These are phyloP conservation scores for Anolis apletophallus DNA, from an alignment of 2,797 vertebrate species.

Conservation along the genomic window DNA sequence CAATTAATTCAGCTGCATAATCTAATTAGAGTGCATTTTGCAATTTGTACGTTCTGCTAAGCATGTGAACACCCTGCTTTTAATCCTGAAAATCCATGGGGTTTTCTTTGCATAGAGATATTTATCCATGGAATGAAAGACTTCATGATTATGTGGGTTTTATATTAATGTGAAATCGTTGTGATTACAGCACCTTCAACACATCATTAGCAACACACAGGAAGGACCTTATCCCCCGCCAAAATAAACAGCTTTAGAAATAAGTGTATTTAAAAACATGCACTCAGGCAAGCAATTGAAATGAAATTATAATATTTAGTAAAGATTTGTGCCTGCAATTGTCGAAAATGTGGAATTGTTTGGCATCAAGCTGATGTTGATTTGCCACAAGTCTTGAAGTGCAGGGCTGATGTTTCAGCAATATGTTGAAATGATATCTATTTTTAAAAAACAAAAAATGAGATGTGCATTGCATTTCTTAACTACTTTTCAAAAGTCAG, in stretches of 20 bases:
- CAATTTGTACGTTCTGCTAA: neutral
- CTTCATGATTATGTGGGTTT: constrained; percentile 11
- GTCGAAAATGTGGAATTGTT: constrained; percentile 8
- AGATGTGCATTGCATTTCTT: neutral
- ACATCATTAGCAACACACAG: constrained; percentile 6
- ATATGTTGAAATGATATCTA: neutral
- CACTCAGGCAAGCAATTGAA: neutral
- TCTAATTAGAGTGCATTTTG: neutral
- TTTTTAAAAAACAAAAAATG: neutral
- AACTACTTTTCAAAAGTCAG: neutral
- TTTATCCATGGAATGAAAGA: constrained; percentile 7
- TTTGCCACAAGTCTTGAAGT: neutral
- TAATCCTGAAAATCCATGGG: constrained; percentile 8
- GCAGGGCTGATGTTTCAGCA: neutral
- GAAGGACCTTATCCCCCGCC: neutral
- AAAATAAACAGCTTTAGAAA: neutral
- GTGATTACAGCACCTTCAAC: constrained; percentile 13
- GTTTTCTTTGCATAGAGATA: neutral
- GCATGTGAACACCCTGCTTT: constrained; percentile 2
- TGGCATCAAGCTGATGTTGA: neutral
- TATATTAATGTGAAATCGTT: constrained; percentile 20
- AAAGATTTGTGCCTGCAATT: neutral
- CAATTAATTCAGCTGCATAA: neutral
- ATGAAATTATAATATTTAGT: constrained; percentile 22
- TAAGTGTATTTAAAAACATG: neutral